Conservation (phyloP, 2,797 vertebrate genomes). For the Sebastes steindachneri region DNA sequence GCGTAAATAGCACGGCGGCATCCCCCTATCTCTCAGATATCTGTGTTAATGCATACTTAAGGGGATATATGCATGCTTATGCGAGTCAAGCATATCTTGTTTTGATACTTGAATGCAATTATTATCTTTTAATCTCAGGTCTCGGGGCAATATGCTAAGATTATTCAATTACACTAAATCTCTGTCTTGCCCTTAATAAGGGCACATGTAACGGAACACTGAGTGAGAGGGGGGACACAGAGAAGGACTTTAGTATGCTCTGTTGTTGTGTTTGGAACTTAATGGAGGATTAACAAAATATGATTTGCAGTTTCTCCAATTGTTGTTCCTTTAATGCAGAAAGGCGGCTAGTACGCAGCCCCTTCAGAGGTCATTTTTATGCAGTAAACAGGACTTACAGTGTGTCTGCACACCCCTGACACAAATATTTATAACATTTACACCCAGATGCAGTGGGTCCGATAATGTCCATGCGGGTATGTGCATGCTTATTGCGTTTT, state of each 20-base stretch:
- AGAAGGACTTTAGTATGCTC: conserved; percentile 11
- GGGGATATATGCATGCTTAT: conserved; percentile 52
- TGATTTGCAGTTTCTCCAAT: conserved; percentile 39
- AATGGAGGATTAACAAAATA: conserved; percentile 57
- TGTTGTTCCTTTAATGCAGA: conserved; percentile 38
- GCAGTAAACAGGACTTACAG: conserved; percentile 20
- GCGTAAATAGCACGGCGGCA: conserved; percentile 22
- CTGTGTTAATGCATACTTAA: conserved; percentile 77
- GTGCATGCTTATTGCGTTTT: conserved; percentile 59
- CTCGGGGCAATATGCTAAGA: conserved; percentile 63
- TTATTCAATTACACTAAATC: conserved; percentile 69
- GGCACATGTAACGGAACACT: background rate
- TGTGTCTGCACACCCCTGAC: conserved; percentile 38
- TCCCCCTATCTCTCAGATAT: conserved; percentile 53
- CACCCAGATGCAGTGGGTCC: conserved; percentile 41
- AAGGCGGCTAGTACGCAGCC: background rate
- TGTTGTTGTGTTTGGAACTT: conserved; percentile 49
- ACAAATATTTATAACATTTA: conserved; percentile 60
- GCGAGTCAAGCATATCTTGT: conserved; percentile 61
- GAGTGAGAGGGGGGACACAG: background rate
- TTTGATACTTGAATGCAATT: conserved; percentile 64
- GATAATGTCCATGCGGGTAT: conserved; percentile 48
- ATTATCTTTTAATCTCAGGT: conserved; percentile 65
- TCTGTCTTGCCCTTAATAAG: conserved; percentile 38
- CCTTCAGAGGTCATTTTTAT: conserved; percentile 33